Base-by-base conservation (phyloP, 2,113 vertebrate species). In the Eurypyga helias region DNA sequence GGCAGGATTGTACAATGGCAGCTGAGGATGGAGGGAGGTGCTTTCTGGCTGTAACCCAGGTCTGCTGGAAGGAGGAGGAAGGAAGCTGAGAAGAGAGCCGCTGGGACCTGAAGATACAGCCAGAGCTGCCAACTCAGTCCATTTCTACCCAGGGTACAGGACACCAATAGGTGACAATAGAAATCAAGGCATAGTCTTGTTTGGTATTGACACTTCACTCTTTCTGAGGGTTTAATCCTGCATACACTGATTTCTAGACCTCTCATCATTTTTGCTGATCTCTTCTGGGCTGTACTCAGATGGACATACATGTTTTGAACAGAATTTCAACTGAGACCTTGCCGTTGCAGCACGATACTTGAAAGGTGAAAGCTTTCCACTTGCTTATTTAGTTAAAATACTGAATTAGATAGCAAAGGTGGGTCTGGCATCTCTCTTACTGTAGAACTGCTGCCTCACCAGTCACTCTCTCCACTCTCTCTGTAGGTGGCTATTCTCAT, bases 1-100 rank as follows among this genome's bases (percentile, higher is more conserved):
- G 45, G 31, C 20, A 83, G 54, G 24, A 81, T 26, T 60, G 58
- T 20, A 34, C 29, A n/a, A 5, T 4, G 23, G 58, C 31, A 87
- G 19, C 15, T 0, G 0, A 12, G 14, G 28, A 48, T 18, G 33
- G 51, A 66, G 41, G 60, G 28, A 46, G 20, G 8, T 43, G 4
- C 26, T 84, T 29, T 61, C 29, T 81, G 77, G 54, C 28, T 49
- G 72, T 28, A 71, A 24, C 17, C 62, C 54, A 69, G 38, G 23
- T 43, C 6, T 43, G 49, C 61, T 81, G 13, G 36, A 29, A 78
- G 46, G 71, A 80, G 33, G 16, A 15, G 17, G 5, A 85, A 18
- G 20, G 43, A 80, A 77, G 38, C 18, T 61, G 38, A 20, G 9
- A 46, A 77, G 60, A 73, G 23, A 72, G 34, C 13, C 57, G 33